Base-by-base conservation (phyloP, 2,113 vertebrate species). In the Antechinus flavipes region DNA sequence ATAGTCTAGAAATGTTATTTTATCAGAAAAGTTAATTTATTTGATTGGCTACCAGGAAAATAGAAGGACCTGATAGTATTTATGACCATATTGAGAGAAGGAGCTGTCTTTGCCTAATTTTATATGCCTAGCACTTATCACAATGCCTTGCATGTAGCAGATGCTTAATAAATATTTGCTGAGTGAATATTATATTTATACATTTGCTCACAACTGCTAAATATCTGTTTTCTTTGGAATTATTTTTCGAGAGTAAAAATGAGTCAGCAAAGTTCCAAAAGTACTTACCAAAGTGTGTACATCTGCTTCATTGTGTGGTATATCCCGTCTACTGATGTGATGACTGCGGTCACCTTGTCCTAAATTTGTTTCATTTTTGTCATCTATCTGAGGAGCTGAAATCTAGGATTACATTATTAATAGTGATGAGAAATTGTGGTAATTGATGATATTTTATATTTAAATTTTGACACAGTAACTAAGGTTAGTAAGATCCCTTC, bases 271-370 rank as follows among this genome's bases (percentile, higher is more conserved):
- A 42, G 35, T 92, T 91, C 42, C 46, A 92, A 46, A 55, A 56
- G 68, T 94, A 30, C 98, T 98, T 98, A 99, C 99, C 99, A 99
- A 98, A 55, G 98, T 99, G 35, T 99, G 98, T 96, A 99, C 94
- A 0, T 99, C 98, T 6, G 97, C 99, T 96, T 99, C 99, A 0
- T 53, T 0, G 0, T 98, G 97, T 89, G 98, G 91, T 8, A 98
- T 3, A 94, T 99, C 99, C 95, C 99, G 98, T 68, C 98, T 99
- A 58, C 98, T 98, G 93, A 99, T 55, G 0, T 95, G 98, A 96
- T 99, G 99, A 54, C 95, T 94, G 0, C 91, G 96, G 47, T 98
- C 97, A 53, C 99, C 99, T 68, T 99, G 98, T 0, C 98, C 98
- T 54, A 90, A 22, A 2, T 93, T 1, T 0, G 98, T 99, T 55